Evolutionary conservation across 2,888 invertebrate genomes (phyloP), one percentile per base, ranked within the genome.

Genomic region (Elysia crispata): DNA sequence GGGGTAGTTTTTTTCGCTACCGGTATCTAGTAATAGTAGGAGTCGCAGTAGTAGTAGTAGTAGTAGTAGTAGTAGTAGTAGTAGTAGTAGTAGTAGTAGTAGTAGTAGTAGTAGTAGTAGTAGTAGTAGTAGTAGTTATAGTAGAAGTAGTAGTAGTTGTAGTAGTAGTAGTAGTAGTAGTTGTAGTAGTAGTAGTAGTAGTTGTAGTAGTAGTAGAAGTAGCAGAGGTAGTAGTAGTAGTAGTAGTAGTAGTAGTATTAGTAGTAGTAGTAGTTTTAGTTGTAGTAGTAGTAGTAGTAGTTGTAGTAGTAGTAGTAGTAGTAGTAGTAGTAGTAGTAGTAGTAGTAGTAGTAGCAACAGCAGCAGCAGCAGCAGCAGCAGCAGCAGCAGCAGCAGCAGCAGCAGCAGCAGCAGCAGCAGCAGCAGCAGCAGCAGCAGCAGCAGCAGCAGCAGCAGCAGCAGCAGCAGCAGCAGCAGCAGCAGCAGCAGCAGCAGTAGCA

Each of bases 371-470:
- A 64, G 62, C 41, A 64, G 62, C 25, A 64, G 62, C 54, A 64
- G 41, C 54, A 28, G 62, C 54, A 64, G 62, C 54, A 76, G 62
- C 62, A 64, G 33, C 62, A 76, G 64, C 62, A 76, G 11, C 62
- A 62, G 11, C 62, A 18, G 33, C 62, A 64, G 62, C 62, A 76
- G 6, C 30, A 76, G 33, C 62, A 76, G 62, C 62, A 64, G 62
- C 33, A 76, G 33, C 33, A 76, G 33, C 33, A 76, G 62, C 66
- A 64, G 33, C 62, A 64, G 62, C 31, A 31, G 62, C 62, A 76
- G 33, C 62, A 76, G 28, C 30, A 66, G 28, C 18, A 64, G 1
- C 54, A 25, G 33, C 54, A 76, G 62, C 83, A 8, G 87, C 87
- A 30, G 84, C 84, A 77, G 23, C 57, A 67, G n/a, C 3, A 79